Evolutionary conservation across 2,888 invertebrate genomes (phyloP), one percentile per base, ranked within the genome.

Genomic region (Tanypteryx hageni): DNA sequence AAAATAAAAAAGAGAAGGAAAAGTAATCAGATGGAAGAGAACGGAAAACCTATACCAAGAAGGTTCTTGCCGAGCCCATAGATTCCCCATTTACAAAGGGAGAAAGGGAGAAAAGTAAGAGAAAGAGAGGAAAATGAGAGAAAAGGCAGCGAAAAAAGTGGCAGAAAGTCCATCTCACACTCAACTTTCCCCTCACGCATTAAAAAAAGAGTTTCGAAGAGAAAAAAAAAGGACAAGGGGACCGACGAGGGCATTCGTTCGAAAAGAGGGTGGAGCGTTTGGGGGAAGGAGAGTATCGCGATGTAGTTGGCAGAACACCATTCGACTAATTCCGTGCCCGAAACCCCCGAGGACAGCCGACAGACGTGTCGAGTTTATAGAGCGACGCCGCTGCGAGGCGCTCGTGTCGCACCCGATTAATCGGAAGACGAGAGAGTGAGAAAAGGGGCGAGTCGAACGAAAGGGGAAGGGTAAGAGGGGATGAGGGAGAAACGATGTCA

Each of bases 291-390:
- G 44, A 9, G 16, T 10, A 68, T 56, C 14, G 89, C n/a, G 31
- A n/a, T 56, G 89, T n/a, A 89, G 64, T 86, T 86, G 31, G 44
- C 44, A 27, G 16, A 22, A 44, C 44, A 64, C 44, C 4, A 31
- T 14, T 16, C 4, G 16, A 68, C 89, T 89, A 89, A 89, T 89
- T 64, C 68, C 64, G 11, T 27, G 59, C 61, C 86, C 86, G 18
- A 64, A 8, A n/a, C 76, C 64, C 64, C n/a, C 22, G n/a, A 27
- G 27, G 59, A 86, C 86, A 64, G 58, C 27, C 14, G 86, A 89
- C 89, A 89, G 64, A 89, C 89, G 89, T 68, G 68, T 27, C 31
- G n/a, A 64, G 44, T 61, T 68, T n/a, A 64, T 31, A 89, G 44
- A 64, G 61, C 16, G 86, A n/a, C 16, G 3, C 86, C 86, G 82